Evolutionary conservation across 2,888 invertebrate species (phyloP), one percentile per base, ranked within the genome.

Genomic region (Caenorhabditis sp.): DNA sequence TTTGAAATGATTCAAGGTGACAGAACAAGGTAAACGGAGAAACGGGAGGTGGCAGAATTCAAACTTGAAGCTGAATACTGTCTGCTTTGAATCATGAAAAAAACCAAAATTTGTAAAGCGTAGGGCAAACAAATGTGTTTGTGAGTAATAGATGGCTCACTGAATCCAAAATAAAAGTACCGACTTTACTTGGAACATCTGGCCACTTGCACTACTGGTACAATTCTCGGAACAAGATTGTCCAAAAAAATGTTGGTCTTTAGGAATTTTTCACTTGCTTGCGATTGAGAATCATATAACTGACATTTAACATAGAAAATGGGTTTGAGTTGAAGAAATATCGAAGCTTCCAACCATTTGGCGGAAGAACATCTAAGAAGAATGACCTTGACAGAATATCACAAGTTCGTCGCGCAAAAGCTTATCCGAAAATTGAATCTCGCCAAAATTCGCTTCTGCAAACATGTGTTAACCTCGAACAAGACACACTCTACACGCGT

Each of bases 401-500:
- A 26, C 54, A 10, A 54, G 54, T 26, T 24, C 6, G 3, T n/a
- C 47, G n/a, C n/a, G n/a, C n/a, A n/a, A n/a, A n/a, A 47, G 16
- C 47, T 47, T 19, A 47, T 47, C 47, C 47, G 10, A 47, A 5
- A 19, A 7, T 12, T 54, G 2, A 8, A 47, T 47, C 47, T 49
- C 12, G 38, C 38, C 12, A 19, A 24, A 28, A n/a, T 64, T 41
- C n/a, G 2, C 41, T 64, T 26, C 12, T 31, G 31, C n/a, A 54
- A 44, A 31, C 7, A 1, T 51, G 35, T 73, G 61, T 51, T 64
- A 74, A 74, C 73, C 73, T 63, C 73, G 73, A 74, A 74, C 73
- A 74, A 74, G 63, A 74, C 73, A 74, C 73, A 74, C 47, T 63
- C 38, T n/a, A 63, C 26, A 44, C 44, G 63, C 72, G 59, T 73